These are phyloP conservation scores for Psephotus haematonotus DNA, from an alignment of 2,113 vertebrate species.

Conservation along the genomic window DNA sequence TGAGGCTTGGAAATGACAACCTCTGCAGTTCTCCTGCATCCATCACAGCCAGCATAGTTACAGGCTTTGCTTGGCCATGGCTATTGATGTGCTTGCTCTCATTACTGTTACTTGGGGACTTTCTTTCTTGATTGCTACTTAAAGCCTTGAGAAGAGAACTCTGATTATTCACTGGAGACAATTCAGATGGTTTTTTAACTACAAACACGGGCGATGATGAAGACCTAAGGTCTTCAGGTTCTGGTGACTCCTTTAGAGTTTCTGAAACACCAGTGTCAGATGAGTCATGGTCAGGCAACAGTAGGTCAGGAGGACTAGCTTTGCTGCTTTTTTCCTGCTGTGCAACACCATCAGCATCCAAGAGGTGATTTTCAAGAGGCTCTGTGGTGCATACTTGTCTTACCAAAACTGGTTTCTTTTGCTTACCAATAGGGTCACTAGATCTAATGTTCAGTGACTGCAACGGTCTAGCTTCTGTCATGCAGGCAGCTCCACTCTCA, in stretches of 20 bases:
- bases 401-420: conserved; percentile 89
- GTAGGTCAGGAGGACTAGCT: conserved; percentile 25
- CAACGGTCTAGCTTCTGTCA: conserved; percentile 77
- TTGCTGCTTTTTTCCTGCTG: conserved; percentile 65
- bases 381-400: conserved; percentile 94
- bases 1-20: conserved; percentile 90
- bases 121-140: conserved; percentile 78
- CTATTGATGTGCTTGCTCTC: conserved; percentile 68
- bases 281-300: conserved; percentile 42
- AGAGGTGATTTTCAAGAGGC: conserved; percentile 82
- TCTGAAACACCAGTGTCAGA: conserved; percentile 70
- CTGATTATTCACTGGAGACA: conserved; percentile 58
- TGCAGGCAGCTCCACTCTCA: conserved; percentile 88
- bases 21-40: conserved; percentile 81
- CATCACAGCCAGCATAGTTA: conserved; percentile 70
- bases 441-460: conserved; percentile 79
- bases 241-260: conserved; percentile 63
- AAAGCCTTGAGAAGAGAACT: conserved; percentile 69
- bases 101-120: conserved; percentile 68
- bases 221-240: conserved; percentile 70
- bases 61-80: conserved; percentile 76
- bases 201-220: conserved; percentile 9
- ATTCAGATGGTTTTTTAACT: conserved; percentile 57
- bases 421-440: conserved; percentile 78
- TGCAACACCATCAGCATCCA: conserved; percentile 77